These are phyloP conservation scores for Lemur catta DNA, from an alignment of 2,797 vertebrate species.

Conservation along the genomic window DNA sequence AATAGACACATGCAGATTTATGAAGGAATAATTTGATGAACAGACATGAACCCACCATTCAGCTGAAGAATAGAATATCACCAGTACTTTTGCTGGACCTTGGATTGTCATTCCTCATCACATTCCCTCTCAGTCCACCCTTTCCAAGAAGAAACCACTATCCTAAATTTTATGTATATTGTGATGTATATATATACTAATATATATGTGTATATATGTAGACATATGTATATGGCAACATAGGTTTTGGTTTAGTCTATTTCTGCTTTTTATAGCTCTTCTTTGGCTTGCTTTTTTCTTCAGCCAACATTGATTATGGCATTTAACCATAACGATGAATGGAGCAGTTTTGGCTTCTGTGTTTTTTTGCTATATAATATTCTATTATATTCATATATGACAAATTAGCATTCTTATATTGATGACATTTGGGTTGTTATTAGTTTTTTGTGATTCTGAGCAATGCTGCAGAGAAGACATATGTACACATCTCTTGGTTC, in stretches of 20 bases:
- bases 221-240: background rate
- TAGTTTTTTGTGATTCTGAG: conserved; percentile 3
- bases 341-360: background rate
- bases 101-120: background rate
- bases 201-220: background rate
- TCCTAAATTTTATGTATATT: background rate
- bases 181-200: background rate
- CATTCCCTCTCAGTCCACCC: background rate
- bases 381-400: background rate
- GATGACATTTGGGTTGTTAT: background rate
- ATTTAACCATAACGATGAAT: background rate
- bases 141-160: background rate
- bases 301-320: background rate
- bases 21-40: background rate
- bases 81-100: background rate
- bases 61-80: background rate
- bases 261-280: conserved; percentile 9
- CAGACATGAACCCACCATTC: background rate
- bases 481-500: background rate
- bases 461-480: background rate
- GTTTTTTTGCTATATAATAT: conserved; percentile 7
- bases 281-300: background rate
- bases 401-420: background rate
- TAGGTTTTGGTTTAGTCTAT: background rate
- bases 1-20: background rate